Base-by-base conservation (phyloP, 2,113 vertebrate genomes). In the Hiodon alosoides region DNA sequence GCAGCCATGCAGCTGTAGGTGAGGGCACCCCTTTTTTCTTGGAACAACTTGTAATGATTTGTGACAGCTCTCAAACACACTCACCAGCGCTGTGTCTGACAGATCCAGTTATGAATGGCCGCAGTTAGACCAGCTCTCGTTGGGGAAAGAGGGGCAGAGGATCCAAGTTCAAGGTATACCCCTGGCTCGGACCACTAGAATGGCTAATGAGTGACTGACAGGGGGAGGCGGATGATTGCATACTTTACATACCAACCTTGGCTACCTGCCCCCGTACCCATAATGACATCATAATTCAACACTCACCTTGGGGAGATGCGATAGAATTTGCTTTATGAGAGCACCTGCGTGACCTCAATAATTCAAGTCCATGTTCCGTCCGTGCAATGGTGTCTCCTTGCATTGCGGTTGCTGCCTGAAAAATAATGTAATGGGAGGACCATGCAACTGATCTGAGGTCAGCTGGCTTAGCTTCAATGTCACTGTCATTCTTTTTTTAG, bases 231-330 rank as follows among this genome's bases (percentile, higher is more conserved):
- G 88, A 89, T 88, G 89, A 91, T 90, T 90, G 88, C 87, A 31
- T 31, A 89, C 87, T 91, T 91, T 92, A 91, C 90, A 91, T 92
- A 90, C 88, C 89, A 92, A 92, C 91, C 90, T 92, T 92, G 91
- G 89, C 88, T 89, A 88, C 86, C 83, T 78, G 84, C 82, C 82
- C 85, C 88, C 31, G 31, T 88, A 90, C 90, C 89, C 90, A 90
- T 92, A 92, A 92, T 91, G 89, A 91, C 83, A 85, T 87, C 90
- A 91, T 92, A 91, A 92, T 91, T 92, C 89, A 91, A 87, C 84
- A 31, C 84, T 91, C 91, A 92, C 91, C 90, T 92, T 92, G 91
- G 85, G 88, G 89, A 86, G 80, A 87, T 92, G 89, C 90, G 89
- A 90, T 79, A 84, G 85, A 83, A 88, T 90, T 90, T 91, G 86